phyloP scores from a whole-genome alignment of 2,797 vertebrate species.

The Enoplosus armatus region DNA sequence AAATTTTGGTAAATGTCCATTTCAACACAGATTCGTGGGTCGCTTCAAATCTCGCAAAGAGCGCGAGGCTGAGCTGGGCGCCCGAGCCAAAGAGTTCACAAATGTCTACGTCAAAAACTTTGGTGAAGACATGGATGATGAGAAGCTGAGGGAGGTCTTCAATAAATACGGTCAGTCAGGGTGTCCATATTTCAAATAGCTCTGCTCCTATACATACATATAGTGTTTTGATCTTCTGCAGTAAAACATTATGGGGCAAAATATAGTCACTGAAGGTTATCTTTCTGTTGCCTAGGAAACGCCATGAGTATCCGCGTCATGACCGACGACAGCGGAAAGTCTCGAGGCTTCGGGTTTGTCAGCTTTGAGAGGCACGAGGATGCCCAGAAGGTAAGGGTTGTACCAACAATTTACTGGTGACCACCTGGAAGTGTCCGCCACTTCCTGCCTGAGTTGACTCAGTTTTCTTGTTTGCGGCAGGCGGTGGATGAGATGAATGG shows the following conservation, averaged over 20 bases:
- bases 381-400: conserved; percentile 91
- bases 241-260: not conserved
- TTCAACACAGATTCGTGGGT: conserved; percentile 90
- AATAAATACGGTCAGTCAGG: conserved; percentile 90
- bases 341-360: conserved; percentile 97
- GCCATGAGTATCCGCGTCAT: conserved; percentile 97
- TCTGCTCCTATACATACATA: not conserved
- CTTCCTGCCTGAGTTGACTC: not conserved
- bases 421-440: accelerated
- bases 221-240: not conserved
- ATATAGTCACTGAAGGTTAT: not conserved
- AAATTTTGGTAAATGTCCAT: not conserved
- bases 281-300: conserved; percentile 84
- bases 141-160: conserved; percentile 96
- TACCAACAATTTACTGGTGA: not conserved
- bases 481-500: conserved; percentile 99
- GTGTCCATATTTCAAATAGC: not conserved
- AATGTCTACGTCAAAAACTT: conserved; percentile 99
- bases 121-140: conserved; percentile 98
- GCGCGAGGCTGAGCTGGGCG: conserved; percentile 95
- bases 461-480: conserved; percentile 70
- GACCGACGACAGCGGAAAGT: conserved; percentile 95
- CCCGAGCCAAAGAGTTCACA: conserved; percentile 96
- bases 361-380: conserved; percentile 98
- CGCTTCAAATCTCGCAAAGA: conserved; percentile 99